Evolutionary conservation across 2,797 vertebrate genomes (phyloP).

Genomic region (Catostomus latipinnis): DNA sequence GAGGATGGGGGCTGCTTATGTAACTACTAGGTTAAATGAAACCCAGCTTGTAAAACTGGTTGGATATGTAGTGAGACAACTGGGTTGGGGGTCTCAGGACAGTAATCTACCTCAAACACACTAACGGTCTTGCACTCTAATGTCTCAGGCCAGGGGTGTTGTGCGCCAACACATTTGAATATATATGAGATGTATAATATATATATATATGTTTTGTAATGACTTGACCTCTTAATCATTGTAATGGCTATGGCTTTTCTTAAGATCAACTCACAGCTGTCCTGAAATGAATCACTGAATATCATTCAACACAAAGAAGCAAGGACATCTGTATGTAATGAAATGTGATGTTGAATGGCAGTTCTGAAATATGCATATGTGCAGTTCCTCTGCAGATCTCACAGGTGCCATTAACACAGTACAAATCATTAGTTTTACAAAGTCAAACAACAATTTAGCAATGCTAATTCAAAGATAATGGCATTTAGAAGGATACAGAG

Average conservation of each 20-base stretch:
- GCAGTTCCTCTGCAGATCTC: constrained; percentile 10
- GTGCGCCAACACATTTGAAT: too few relatives aligned
- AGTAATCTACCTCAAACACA: too few relatives aligned
- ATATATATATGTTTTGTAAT: too few relatives aligned
- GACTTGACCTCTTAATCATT: too few relatives aligned
- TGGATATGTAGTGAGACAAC: constrained; percentile 6
- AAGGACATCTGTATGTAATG: constrained; percentile 4
- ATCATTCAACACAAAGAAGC: background rate
- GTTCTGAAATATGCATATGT: constrained; percentile 12
- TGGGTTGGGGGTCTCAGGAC: too few relatives aligned
- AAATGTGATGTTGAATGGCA: background rate
- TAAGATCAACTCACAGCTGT: too few relatives aligned
- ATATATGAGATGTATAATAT: too few relatives aligned
- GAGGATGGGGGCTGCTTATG: constrained; percentile 53
- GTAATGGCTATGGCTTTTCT: too few relatives aligned
- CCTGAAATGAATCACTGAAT: too few relatives aligned
- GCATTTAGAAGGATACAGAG: background rate
- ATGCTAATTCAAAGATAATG: background rate
- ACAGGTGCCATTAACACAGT: constrained; percentile 5
- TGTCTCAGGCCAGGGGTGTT: too few relatives aligned
- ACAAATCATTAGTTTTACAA: constrained; percentile 10
- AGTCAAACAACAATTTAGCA: background rate
- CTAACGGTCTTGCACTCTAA: too few relatives aligned
- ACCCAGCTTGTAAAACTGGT: constrained; percentile 24
- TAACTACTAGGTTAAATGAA: constrained; percentile 50